Evolutionary conservation across 1,140 invertebrate genomes (phyloP), one percentile per base, ranked within the genome.

Genomic region (Drosophila leontia): DNA sequence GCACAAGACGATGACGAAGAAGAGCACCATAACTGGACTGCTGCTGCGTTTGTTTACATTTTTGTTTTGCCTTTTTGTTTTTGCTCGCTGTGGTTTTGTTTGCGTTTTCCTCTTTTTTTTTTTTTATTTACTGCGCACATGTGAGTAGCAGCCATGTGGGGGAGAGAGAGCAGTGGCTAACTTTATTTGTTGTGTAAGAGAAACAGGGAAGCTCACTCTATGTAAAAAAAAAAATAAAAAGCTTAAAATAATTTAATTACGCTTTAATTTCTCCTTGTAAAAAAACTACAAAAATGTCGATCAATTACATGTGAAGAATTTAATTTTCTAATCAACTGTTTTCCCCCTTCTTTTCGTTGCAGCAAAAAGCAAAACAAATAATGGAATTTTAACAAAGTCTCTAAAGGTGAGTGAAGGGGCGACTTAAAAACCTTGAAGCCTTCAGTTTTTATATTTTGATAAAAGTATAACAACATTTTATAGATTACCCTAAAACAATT

Each of bases 371-470:
- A 57, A 63, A 55, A 23, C 23, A 76, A 86, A 86, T 87, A 84
- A 87, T 87, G 84, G 84, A 88, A 83, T 80, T 80, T 88, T 87
- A 87, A 84, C 78, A 87, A 68, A 74, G 65, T 84, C 61, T 74
- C 63, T 34, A 87, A 75, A 88, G 84, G 84, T 87, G 71, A 88
- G 84, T 75, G 26, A 64, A 44, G 19, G 39, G 53, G n/a, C 45
- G 55, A 19, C 44, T 39, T 13, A 32, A 39, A 70, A 72, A 62
- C 79, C 78, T 81, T 81, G 77, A 75, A 61, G 29, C 37, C 19
- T 56, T 56, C 2, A 26, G 37, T 57, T 42, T 12, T 39, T 11
- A 19, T 7, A 19, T 34, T 19, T 55, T 39, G 34, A 55, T 55
- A 55, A 55, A 55, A 39, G 6, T 23, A 23, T 19, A 15, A 7